phyloP scores from a whole-genome alignment of 2,113 vertebrate genomes.

The Sebastes fasciatus region DNA sequence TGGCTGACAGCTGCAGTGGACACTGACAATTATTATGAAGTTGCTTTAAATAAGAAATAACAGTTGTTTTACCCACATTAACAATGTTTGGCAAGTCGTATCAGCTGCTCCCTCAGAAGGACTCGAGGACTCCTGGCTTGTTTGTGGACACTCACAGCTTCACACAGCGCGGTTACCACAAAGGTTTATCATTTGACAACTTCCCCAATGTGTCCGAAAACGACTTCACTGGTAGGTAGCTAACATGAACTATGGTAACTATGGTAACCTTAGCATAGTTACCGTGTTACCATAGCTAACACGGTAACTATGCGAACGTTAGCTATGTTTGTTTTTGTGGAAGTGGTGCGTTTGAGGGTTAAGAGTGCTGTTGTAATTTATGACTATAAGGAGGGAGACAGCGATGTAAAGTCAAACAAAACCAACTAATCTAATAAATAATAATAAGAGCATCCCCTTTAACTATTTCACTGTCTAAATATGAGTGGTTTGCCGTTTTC shows the following conservation, averaged over 20 bases:
- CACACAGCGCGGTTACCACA: constrained; percentile 51
- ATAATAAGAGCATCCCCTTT: neutral
- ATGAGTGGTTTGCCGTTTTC: neutral
- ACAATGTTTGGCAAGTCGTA: constrained; percentile 85
- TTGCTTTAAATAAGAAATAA: neutral
- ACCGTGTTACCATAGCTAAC: too few relatives aligned
- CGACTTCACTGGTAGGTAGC: constrained; percentile 77
- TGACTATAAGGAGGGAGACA: neutral
- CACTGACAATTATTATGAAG: neutral
- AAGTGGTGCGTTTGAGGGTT: neutral
- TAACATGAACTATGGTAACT: neutral
- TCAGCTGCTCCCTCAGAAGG: constrained; percentile 83
- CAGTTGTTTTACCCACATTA: neutral
- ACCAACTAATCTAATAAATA: neutral
- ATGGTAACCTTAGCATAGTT: neutral
- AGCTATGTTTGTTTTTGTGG: too few relatives aligned
- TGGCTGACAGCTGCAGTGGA: neutral
- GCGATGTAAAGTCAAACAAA: neutral
- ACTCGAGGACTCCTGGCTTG: constrained; percentile 83
- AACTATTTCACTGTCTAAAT: neutral
- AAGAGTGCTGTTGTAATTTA: neutral
- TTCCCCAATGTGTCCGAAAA: constrained; percentile 79
- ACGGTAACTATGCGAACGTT: too few relatives aligned
- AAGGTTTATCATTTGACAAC: constrained; percentile 83
- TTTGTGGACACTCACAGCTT: constrained; percentile 74